phyloP scores from a whole-genome alignment of 1,140 invertebrate genomes.

The Pogonomyrmex barbatus region DNA sequence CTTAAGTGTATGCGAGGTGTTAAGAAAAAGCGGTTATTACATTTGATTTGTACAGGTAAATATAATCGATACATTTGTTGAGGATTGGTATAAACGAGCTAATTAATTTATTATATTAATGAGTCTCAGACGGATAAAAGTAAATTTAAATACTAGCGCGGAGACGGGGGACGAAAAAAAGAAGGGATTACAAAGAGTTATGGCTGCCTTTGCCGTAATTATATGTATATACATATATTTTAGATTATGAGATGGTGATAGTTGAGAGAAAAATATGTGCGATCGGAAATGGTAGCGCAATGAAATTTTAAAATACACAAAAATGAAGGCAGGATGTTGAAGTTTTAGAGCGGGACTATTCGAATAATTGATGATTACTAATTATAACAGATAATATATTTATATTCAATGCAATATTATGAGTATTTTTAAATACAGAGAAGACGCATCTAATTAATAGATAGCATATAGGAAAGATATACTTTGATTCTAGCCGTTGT shows the following conservation, averaged over 20 bases:
- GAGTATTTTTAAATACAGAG: conserved; percentile 83
- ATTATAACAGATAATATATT: conserved; percentile 82
- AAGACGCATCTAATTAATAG: conserved; percentile 80
- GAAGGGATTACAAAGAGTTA: conserved; percentile 66
- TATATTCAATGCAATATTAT: conserved; percentile 83
- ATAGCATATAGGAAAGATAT: conserved; percentile 81
- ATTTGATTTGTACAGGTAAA: conserved; percentile 72
- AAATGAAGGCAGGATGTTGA: conserved; percentile 33
- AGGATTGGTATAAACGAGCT: conserved; percentile 75
- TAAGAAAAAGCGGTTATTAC: conserved; percentile 56
- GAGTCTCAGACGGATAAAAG: conserved; percentile 79
- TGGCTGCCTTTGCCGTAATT: conserved; percentile 68
- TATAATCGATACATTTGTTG: conserved; percentile 76
- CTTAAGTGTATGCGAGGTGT: conserved; percentile 68
- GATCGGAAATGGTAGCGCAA: conserved; percentile 44
- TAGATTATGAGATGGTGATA: conserved; percentile 65
- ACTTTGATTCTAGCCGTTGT: conserved; percentile 78
- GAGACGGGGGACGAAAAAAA: conserved; percentile 44
- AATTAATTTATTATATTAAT: conserved; percentile 81
- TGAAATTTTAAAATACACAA: conserved; percentile 54
- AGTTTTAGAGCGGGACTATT: conserved; percentile 63
- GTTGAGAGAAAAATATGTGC: conserved; percentile 15
- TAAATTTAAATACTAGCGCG: conserved; percentile 75
- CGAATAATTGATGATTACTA: conserved; percentile 73
- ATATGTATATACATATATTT: conserved; percentile 73